Evolutionary conservation across 2,888 invertebrate genomes (phyloP).

Genomic region (Meganola albula): DNA sequence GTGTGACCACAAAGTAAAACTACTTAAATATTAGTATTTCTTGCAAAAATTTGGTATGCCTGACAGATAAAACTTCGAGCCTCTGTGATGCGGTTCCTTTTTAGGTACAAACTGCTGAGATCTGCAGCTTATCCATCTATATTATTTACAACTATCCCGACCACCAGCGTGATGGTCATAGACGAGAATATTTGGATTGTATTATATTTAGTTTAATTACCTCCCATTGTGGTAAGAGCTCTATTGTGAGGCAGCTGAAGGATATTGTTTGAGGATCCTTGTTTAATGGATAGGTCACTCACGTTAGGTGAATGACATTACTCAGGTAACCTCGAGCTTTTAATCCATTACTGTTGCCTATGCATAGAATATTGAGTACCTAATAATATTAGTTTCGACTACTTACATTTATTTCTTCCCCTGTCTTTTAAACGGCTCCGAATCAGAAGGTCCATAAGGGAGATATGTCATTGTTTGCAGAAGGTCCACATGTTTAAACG

Average conservation of each 20-base stretch:
- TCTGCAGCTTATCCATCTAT: conserved; percentile 28
- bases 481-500: no score
- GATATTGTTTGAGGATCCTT: conserved; percentile 25
- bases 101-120: conserved; percentile 26
- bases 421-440: no score
- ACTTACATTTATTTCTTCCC: no score
- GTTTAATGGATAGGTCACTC: conserved; percentile 23
- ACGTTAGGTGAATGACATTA: conserved; percentile 18
- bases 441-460: no score
- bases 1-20: no score
- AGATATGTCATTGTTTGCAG: no score
- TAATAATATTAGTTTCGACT: no score
- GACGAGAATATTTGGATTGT: conserved; percentile 69
- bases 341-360: neutral
- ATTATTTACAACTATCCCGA: conserved; percentile 55
- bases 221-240: conserved; percentile 60
- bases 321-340: conserved; percentile 6
- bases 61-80: no score
- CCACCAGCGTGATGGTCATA: conserved; percentile 67
- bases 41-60: no score
- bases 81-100: conserved; percentile 24
- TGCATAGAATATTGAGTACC: no score
- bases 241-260: conserved; percentile 23
- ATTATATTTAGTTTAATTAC: conserved; percentile 56
- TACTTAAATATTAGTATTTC: no score